These are phyloP conservation scores for Meloidogyne exigua DNA, from an alignment of 1,140 invertebrate genomes.

Conservation along the genomic window DNA sequence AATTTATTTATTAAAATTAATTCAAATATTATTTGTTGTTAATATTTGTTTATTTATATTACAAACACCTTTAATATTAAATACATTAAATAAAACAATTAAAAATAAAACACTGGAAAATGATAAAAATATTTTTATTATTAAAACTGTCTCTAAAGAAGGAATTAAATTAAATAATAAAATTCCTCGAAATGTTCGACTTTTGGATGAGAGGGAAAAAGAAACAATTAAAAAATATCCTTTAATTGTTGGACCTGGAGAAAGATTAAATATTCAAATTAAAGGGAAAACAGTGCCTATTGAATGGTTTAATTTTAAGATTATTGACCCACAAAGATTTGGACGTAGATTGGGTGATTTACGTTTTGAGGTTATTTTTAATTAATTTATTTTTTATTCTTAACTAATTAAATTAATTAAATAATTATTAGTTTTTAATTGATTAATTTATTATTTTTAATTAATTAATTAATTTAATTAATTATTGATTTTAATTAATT, in stretches of 20 bases:
- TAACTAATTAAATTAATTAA: not conserved
- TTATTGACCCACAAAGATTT: not conserved
- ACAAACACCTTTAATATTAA: not conserved
- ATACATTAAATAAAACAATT: not conserved
- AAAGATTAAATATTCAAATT: not conserved
- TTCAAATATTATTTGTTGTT: not conserved
- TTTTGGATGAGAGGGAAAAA: not conserved
- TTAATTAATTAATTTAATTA: not conserved
- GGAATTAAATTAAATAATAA: not conserved
- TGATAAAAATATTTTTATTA: not conserved
- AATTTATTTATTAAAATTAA: constrained; percentile 1
- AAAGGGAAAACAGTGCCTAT: not conserved
- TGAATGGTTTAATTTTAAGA: not conserved
- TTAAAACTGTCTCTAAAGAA: not conserved
- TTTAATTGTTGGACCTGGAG: not conserved
- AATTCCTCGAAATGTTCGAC: not conserved
- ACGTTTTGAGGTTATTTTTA: not conserved
- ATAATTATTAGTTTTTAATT: not conserved
- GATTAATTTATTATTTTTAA: not conserved
- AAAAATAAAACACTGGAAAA: not conserved
- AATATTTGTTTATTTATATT: not conserved
- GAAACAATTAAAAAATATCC: not conserved
- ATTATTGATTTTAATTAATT: not conserved
- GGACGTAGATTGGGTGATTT: not conserved
- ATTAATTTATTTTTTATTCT: not conserved